Conservation (phyloP, 2,797 vertebrate species). For the Bryconaethiops microstoma region DNA sequence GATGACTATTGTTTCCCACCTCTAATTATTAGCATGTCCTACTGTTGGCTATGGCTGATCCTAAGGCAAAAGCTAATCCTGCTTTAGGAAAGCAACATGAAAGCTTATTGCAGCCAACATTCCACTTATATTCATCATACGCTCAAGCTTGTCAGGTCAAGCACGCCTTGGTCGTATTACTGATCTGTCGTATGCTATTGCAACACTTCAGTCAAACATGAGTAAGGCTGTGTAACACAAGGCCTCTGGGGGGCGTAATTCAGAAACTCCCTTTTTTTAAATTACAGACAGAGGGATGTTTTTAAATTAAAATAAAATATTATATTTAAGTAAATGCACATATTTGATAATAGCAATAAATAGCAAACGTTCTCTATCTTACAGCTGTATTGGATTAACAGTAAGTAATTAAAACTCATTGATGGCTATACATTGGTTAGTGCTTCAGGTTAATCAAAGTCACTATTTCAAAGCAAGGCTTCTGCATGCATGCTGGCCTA, state of each 20-base stretch:
- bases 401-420: constrained; percentile 14
- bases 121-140: constrained; percentile 9
- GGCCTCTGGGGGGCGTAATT: neutral
- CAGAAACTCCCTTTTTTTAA: neutral
- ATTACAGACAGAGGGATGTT: neutral
- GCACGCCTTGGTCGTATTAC: neutral
- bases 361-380: neutral
- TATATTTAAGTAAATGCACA: too few relatives aligned
- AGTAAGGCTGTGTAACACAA: neutral
- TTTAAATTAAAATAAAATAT: constrained; percentile 6
- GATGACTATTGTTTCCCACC: neutral
- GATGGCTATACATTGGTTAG: constrained; percentile 64
- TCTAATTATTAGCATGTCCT: constrained; percentile 1
- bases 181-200: constrained; percentile 6
- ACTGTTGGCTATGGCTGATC: constrained; percentile 3
- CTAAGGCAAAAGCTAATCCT: constrained; percentile 1
- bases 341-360: neutral
- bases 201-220: neutral
- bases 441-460: constrained; percentile 66
- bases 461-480: constrained; percentile 54
- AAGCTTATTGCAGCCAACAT: constrained; percentile 26
- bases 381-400: constrained; percentile 1
- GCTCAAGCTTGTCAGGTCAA: constrained; percentile 38
- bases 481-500: constrained; percentile 69
- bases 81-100: neutral